Conservation (phyloP, 2,797 vertebrate species). For the Geotrypetes seraphini region DNA sequence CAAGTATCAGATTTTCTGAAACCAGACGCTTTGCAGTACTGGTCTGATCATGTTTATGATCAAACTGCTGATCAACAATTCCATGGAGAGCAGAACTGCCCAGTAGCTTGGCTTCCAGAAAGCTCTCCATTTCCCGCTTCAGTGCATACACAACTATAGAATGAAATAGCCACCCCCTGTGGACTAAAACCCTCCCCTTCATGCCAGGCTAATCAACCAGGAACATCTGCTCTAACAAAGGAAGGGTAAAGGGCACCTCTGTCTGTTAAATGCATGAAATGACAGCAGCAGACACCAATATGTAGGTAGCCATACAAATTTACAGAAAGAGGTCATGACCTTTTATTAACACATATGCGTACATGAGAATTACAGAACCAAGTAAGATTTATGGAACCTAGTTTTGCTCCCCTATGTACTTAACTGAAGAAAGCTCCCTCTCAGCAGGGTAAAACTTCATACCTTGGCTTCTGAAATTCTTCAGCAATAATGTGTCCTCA, state of each 20-base stretch:
- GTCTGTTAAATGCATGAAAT: slow-evolving; percentile 6
- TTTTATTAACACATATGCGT: slow-evolving; percentile 8
- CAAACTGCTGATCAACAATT: slow-evolving; percentile 6
- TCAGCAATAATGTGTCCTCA: neutral
- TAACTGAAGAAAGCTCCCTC: neutral
- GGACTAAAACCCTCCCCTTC: slow-evolving; percentile 23
- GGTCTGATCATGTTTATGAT: no score
- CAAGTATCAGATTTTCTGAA: no score
- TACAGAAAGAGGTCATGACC: slow-evolving; percentile 48
- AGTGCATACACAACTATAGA: slow-evolving; percentile 12
- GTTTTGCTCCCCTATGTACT: neutral
- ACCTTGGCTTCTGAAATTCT: neutral
- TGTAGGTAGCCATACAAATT: slow-evolving; percentile 41
- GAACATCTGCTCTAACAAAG: slow-evolving; percentile 45
- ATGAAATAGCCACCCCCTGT: slow-evolving; percentile 7
- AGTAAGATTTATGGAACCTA: neutral
- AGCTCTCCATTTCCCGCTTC: slow-evolving; percentile 33
- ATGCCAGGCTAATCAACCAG: slow-evolving; percentile 45
- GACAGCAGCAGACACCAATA: slow-evolving; percentile 22
- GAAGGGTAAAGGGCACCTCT: slow-evolving; percentile 16
- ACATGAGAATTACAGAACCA: neutral
- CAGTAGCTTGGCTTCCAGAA: neutral
- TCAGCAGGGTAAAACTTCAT: neutral
- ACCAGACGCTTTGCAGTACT: no score
- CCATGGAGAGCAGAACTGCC: neutral